Percentiles rank a stretch among this genome's conserved stretches.
Evolutionary conservation across 2,113 vertebrate genomes (phyloP).

Genomic region (Epinephelus lanceolatus): DNA sequence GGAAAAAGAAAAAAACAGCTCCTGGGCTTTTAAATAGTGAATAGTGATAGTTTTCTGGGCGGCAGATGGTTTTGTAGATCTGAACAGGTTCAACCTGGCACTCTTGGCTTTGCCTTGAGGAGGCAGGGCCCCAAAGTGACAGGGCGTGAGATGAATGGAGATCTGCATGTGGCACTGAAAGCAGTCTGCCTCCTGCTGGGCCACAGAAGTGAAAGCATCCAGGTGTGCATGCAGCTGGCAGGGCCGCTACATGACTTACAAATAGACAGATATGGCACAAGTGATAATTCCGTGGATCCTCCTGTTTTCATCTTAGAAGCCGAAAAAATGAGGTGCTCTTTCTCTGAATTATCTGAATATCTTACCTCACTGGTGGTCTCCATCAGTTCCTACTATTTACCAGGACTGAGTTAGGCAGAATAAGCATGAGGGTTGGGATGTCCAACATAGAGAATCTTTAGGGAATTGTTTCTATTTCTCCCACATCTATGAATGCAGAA

Average conservation of each 20-base stretch:
- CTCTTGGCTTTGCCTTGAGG: slow-evolving; percentile 46
- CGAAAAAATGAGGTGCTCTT: not conserved
- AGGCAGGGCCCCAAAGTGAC: slow-evolving; percentile 10
- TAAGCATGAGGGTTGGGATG: not conserved
- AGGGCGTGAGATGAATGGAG: slow-evolving; percentile 13
- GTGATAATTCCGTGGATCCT: not conserved
- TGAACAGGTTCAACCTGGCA: slow-evolving; percentile 43
- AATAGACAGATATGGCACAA: not conserved
- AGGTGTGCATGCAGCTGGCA: slow-evolving; percentile 23
- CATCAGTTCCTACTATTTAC: not conserved
- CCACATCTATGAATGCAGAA: not conserved
- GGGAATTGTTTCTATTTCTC: not conserved
- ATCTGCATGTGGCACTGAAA: slow-evolving; percentile 27
- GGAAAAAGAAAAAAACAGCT: slow-evolving; percentile 20
- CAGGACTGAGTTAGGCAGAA: slow-evolving; percentile 6
- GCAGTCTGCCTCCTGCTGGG: slow-evolving; percentile 18
- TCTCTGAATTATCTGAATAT: not conserved
- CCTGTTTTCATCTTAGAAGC: not conserved
- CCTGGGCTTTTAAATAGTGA: slow-evolving; percentile 21
- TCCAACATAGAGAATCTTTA: not conserved
- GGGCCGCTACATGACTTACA: not conserved
- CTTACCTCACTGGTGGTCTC: not conserved
- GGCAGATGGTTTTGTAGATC: slow-evolving; percentile 55
- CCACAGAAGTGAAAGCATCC: slow-evolving; percentile 2
- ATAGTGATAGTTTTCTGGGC: slow-evolving; percentile 28